These are phyloP conservation scores for Stenopsyche tienmushanensis DNA, from an alignment of 1,140 invertebrate species.

Conservation along the genomic window DNA sequence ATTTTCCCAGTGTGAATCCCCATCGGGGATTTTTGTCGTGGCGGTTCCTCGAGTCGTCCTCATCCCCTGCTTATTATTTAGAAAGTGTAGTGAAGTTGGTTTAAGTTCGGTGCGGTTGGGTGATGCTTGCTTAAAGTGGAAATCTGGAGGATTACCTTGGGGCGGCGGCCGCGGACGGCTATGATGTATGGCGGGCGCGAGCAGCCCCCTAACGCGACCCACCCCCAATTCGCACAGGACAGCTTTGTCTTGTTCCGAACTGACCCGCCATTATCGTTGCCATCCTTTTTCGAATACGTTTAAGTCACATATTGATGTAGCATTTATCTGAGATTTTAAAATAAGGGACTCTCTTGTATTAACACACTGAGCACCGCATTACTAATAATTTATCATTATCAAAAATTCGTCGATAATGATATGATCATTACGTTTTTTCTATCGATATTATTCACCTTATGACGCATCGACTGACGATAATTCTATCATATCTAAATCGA, in stretches of 20 bases:
- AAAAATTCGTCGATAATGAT: too few species aligned
- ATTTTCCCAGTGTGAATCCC: not conserved
- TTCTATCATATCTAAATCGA: too few species aligned
- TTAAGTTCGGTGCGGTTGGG: conserved; percentile 39
- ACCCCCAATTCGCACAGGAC: not conserved
- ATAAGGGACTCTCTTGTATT: too few species aligned
- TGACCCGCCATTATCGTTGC: conserved; percentile 10
- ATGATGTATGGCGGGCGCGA: conserved; percentile 24
- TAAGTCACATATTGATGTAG: too few species aligned
- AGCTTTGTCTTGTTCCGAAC: conserved; percentile 12
- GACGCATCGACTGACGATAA: too few species aligned
- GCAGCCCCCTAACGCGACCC: conserved; percentile 3
- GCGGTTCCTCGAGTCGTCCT: not conserved
- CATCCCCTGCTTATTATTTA: conserved; percentile 41
- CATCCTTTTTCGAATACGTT: too few species aligned
- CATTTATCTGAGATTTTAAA: too few species aligned
- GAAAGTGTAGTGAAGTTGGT: conserved; percentile 41
- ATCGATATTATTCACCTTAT: too few species aligned
- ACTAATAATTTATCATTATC: too few species aligned
- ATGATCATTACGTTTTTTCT: too few species aligned
- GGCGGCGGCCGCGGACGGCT: conserved; percentile 24
- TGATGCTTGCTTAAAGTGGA: conserved; percentile 42
- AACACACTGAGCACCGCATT: too few species aligned
- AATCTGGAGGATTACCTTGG: conserved; percentile 39
- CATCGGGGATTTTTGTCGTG: conserved; percentile 2